Evolutionary conservation across 2,888 invertebrate species (phyloP), one percentile per base, ranked within the genome.

Genomic region (Caenorhabditis drosophilae): DNA sequence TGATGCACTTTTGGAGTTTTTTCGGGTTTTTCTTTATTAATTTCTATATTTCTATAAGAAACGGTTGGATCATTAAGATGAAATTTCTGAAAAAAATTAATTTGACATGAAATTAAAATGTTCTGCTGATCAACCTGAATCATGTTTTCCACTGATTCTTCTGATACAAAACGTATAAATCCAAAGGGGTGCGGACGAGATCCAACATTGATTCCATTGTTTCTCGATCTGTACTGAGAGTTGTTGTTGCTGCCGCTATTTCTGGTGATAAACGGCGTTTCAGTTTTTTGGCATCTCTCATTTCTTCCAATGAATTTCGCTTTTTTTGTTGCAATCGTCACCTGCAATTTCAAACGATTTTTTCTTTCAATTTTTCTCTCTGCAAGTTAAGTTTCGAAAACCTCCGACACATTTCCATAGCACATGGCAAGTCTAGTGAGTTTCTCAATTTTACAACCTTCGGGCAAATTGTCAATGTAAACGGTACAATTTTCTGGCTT

Each of bases 381-480:
- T n/a, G n/a, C n/a, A n/a, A n/a, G n/a, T n/a, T n/a, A n/a, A n/a
- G n/a, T n/a, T n/a, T n/a, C n/a, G 18, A 4, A 25, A 16, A 64
- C 12, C 12, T 55, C 47, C 0, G 52, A 50, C 7, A 59, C 55
- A 20, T 47, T 59, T 35, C 64, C 64, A 42, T 51, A 64, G 18
- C 50, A 55, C 4, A 31, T 22, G 9, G 55, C 58, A 11, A 64
- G 18, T 40, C 59, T 16, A 42, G 40, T 18, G 26, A 64, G 34
- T 23, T 55, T 54, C 18, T 23, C 48, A 22, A 52, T 56, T 27
- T 34, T 48, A 22, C 64, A 64, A 2, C 59, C 64, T 31, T 58
- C 64, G 11, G 64, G 64, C 0, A 64, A 51, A 26, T 59, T 64
- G 25, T 64, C 64, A 22, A 64, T 48, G 42, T 64, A 64, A 9